These are phyloP conservation scores for Zaprionus gabonicus DNA, from an alignment of 1,140 invertebrate species.

Conservation along the genomic window DNA sequence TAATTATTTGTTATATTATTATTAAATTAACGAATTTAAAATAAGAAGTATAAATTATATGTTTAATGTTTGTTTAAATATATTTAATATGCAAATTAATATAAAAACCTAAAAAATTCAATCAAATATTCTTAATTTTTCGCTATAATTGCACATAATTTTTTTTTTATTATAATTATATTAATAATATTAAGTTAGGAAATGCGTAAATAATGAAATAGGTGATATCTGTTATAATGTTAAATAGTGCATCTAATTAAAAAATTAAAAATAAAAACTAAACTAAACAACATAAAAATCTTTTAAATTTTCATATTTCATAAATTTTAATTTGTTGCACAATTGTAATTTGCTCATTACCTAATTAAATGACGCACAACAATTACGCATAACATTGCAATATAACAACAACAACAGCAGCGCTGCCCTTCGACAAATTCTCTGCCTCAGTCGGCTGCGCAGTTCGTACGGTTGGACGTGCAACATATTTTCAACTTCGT, in stretches of 20 bases:
- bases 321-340: not conserved
- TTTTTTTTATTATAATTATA: too few relatives aligned
- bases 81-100: too few relatives aligned
- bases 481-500: not conserved
- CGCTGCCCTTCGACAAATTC: not conserved
- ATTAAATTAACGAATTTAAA: not conserved
- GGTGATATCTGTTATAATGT: too few relatives aligned
- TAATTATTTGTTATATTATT: too few relatives aligned
- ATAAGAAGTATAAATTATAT: not conserved
- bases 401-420: not conserved
- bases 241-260: too few relatives aligned
- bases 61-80: too few relatives aligned
- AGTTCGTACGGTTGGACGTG: not conserved
- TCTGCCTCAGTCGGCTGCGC: not conserved
- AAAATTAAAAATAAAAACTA: too few relatives aligned
- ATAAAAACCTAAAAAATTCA: too few relatives aligned
- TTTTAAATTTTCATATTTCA: not conserved
- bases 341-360: not conserved
- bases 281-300: not conserved
- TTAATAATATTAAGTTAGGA: not conserved
- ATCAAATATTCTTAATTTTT: too few relatives aligned
- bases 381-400: not conserved
- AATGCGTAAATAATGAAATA: too few relatives aligned
- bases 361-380: conserved; percentile 1
- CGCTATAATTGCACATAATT: too few relatives aligned